A percentile compares a stretch with the other conserved stretches of the same genome.
Evolutionary conservation across 2,888 invertebrate species (phyloP).

Genomic region (Gonocerus acuteangulatus): DNA sequence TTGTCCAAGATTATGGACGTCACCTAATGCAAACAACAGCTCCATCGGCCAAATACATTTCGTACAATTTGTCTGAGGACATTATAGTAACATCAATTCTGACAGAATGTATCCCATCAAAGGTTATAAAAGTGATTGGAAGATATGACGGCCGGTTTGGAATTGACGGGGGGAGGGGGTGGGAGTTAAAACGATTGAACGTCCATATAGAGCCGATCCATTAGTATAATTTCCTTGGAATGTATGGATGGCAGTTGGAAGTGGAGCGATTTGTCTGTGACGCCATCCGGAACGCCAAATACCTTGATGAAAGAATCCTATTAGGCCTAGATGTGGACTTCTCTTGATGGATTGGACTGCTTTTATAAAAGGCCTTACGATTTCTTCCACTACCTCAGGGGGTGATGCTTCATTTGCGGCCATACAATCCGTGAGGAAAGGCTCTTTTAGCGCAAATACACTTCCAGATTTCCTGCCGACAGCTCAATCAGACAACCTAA

Average conservation of each 20-base stretch:
- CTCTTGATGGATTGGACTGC: conserved; percentile 30
- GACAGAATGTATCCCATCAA: background rate
- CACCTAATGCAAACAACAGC: too few relatives aligned
- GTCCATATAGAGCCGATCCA: conserved; percentile 1
- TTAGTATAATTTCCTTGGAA: conserved; percentile 9
- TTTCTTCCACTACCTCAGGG: background rate
- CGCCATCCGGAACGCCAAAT: conserved; percentile 28
- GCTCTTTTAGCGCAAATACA: too few relatives aligned
- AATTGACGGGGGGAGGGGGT: too few relatives aligned
- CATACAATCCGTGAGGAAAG: conserved; percentile 19
- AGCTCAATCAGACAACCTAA: too few relatives aligned
- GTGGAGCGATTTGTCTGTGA: conserved; percentile 10
- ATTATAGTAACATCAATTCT: background rate
- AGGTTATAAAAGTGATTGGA: background rate
- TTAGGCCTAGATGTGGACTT: conserved; percentile 11
- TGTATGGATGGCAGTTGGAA: background rate
- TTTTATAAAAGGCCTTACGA: conserved; percentile 3
- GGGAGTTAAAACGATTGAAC: background rate
- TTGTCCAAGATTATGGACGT: too few relatives aligned
- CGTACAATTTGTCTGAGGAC: too few relatives aligned
- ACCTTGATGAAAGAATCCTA: conserved; percentile 32
- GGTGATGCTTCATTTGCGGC: conserved; percentile 27
- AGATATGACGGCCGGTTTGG: background rate
- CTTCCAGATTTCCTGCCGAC: too few relatives aligned
- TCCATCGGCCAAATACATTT: too few relatives aligned